Conservation (phyloP, 2,113 vertebrate genomes). For the Ageneiosus marmoratus region DNA sequence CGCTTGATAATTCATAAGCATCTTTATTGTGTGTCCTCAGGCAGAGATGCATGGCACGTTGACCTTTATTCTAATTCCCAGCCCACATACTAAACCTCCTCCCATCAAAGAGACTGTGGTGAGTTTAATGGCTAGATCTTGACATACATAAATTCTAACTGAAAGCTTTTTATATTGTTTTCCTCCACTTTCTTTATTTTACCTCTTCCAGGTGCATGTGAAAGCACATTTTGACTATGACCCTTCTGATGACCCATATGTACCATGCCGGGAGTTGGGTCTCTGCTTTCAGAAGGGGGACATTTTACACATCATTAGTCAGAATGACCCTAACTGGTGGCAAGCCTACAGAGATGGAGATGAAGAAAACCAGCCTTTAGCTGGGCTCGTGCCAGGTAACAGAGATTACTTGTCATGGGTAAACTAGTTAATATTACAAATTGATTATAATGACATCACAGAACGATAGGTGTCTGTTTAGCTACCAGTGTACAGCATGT, state of each 20-base stretch:
- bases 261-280: conserved; percentile 94
- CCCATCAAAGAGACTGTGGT: conserved; percentile 92
- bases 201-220: conserved; percentile 82
- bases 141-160: background rate
- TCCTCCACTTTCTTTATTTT: background rate
- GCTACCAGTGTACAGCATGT: background rate
- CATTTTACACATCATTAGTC: conserved; percentile 97
- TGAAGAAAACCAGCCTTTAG: conserved; percentile 95
- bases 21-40: conserved; percentile 65
- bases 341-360: conserved; percentile 97
- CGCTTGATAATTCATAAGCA: background rate
- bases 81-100: conserved; percentile 82
- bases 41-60: conserved; percentile 98
- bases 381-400: conserved; percentile 94
- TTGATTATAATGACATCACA: background rate
- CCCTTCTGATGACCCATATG: conserved; percentile 95
- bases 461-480: background rate
- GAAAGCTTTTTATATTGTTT: background rate
- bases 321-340: conserved; percentile 99
- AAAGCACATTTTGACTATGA: conserved; percentile 98
- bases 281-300: conserved; percentile 98
- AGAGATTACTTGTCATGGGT: background rate
- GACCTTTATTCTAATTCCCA: conserved; percentile 94
- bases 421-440: background rate
- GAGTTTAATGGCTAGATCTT: conserved; percentile 64